A percentile compares a stretch with the other conserved stretches of the same genome.
Conservation (phyloP, 1,140 invertebrate genomes). For the Choristoneura fumiferana region DNA sequence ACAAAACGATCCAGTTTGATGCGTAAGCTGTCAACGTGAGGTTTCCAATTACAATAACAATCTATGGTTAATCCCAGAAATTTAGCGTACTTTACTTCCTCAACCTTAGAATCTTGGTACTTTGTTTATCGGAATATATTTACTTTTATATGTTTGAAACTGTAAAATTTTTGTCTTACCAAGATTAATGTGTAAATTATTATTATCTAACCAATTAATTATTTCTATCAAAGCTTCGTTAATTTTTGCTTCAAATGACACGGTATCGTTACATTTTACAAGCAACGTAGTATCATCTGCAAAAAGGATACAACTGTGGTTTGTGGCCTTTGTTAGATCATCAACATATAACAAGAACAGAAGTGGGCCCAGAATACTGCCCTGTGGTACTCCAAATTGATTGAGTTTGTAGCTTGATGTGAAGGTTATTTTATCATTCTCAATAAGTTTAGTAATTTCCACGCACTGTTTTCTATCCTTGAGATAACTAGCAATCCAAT, state of each 20-base stretch:
- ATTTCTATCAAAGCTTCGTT: background rate
- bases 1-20: background rate
- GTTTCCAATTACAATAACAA: background rate
- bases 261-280: background rate
- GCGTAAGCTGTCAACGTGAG: background rate
- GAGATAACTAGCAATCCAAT: constrained; percentile 15
- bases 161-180: background rate
- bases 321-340: background rate
- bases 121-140: background rate
- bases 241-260: background rate
- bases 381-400: background rate
- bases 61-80: background rate
- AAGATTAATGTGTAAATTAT: background rate
- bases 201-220: background rate
- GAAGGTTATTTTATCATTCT: background rate
- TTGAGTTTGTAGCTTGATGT: background rate
- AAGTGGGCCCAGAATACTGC: background rate
- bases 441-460: background rate
- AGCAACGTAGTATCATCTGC: background rate
- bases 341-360: constrained; percentile 1
- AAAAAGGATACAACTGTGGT: background rate
- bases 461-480: constrained; percentile 2
- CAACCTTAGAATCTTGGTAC: background rate
- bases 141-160: background rate
- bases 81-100: background rate